phyloP scores from a whole-genome alignment of 2,797 vertebrate genomes.

The Melanotaenia nigrans region DNA sequence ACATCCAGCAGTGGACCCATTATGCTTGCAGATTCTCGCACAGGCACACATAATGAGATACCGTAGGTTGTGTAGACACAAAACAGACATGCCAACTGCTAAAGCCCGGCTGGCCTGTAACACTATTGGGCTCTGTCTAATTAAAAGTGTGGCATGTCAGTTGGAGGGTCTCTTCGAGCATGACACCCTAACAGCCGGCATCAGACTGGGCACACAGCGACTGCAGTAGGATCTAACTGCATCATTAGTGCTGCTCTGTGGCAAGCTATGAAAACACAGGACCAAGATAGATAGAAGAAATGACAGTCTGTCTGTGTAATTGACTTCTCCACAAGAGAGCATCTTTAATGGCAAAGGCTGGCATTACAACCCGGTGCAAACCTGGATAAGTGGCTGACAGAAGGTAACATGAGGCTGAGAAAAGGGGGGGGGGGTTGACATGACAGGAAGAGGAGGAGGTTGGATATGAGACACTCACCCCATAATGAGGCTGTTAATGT shows the following conservation, averaged over 20 bases:
- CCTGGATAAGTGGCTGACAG: slow-evolving; percentile 55
- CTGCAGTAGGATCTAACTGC: slow-evolving; percentile 33
- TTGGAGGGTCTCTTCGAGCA: slow-evolving; percentile 42
- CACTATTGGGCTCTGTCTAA: slow-evolving; percentile 57
- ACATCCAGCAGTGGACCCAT: slow-evolving; percentile 52
- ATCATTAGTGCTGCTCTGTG: slow-evolving; percentile 66
- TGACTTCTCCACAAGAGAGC: slow-evolving; percentile 69
- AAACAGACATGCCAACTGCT: slow-evolving; percentile 42
- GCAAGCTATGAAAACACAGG: slow-evolving; percentile 55
- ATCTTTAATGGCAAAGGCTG: slow-evolving; percentile 62
- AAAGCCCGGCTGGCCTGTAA: slow-evolving; percentile 33
- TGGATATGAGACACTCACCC: slow-evolving; percentile 87
- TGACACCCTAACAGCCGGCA: slow-evolving; percentile 34
- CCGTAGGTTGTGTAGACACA: slow-evolving; percentile 34
- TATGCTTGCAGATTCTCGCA: slow-evolving; percentile 46
- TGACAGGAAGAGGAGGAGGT: slow-evolving; percentile 20
- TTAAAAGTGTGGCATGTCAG: slow-evolving; percentile 72
- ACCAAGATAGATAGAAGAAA: slow-evolving; percentile 47
- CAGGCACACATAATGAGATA: slow-evolving; percentile 55
- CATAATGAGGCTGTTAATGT: slow-evolving; percentile 98
- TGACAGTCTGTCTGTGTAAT: slow-evolving; percentile 60
- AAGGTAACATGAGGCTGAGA: slow-evolving; percentile 51
- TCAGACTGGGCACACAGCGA: slow-evolving; percentile 23
- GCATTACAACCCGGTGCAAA: slow-evolving; percentile 46
- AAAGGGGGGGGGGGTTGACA: slow-evolving; percentile 23